A percentile compares a stretch with the other conserved stretches of the same genome.
These are phyloP conservation scores for Synergus japonicus DNA, from an alignment of 2,888 invertebrate species.

Conservation along the genomic window DNA sequence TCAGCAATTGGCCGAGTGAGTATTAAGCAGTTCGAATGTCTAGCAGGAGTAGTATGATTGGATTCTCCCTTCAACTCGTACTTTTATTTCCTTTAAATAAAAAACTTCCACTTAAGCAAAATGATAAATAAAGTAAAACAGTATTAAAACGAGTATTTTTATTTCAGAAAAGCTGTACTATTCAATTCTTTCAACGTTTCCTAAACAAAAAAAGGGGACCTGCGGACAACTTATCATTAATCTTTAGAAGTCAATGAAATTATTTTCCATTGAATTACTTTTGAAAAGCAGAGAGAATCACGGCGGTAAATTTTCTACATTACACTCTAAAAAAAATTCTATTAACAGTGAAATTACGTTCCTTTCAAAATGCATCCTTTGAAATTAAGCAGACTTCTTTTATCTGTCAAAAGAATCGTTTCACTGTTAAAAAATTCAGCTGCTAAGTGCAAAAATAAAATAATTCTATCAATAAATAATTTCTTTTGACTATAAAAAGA, in stretches of 20 bases:
- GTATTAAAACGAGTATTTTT: background rate
- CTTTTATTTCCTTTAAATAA: background rate
- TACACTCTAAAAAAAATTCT: too few relatives aligned
- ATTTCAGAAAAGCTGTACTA: background rate
- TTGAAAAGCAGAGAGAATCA: background rate
- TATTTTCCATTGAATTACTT: background rate
- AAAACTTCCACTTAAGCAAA: background rate
- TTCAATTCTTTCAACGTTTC: background rate
- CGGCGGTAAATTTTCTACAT: background rate
- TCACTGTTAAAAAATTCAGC: too few relatives aligned
- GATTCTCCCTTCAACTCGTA: background rate
- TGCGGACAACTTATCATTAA: background rate
- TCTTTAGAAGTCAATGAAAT: background rate
- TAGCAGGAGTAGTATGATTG: background rate
- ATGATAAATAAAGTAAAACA: background rate
- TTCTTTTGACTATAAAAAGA: too few relatives aligned
- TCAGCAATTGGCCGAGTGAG: constrained; percentile 12
- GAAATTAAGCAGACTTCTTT: too few relatives aligned
- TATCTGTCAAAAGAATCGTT: too few relatives aligned
- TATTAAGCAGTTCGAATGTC: constrained; percentile 3
- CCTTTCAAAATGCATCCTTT: too few relatives aligned
- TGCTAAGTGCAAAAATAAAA: too few relatives aligned
- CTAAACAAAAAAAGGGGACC: background rate
- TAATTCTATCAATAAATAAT: too few relatives aligned
- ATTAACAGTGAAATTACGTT: too few relatives aligned